These are phyloP conservation scores for Catalaphyllia jardinei DNA, from an alignment of 64 coral and sea anemone genomes.

Conservation along the genomic window DNA sequence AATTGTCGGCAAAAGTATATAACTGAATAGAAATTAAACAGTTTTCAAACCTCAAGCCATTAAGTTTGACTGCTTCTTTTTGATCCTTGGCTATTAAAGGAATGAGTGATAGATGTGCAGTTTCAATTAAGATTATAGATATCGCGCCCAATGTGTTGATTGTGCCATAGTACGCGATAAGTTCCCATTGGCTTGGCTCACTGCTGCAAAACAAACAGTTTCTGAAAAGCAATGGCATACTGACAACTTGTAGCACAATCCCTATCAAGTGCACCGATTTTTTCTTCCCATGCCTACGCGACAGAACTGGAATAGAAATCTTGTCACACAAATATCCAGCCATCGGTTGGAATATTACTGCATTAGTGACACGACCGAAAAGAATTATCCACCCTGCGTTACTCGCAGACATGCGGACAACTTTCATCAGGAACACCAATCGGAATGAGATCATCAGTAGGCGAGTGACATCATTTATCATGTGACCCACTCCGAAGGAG, in stretches of 20 bases:
- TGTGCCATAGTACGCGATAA: neutral
- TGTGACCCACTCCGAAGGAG: constrained; percentile 27
- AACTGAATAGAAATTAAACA: neutral
- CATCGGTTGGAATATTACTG: neutral
- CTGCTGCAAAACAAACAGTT: constrained; percentile 4
- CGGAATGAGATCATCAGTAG: neutral
- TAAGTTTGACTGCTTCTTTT: neutral
- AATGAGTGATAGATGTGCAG: constrained; percentile 19
- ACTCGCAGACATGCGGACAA: constrained; percentile 4
- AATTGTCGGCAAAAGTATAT: too few species aligned
- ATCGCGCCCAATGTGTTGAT: neutral
- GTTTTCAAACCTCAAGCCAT: constrained; percentile 24
- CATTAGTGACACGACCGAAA: neutral
- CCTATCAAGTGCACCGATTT: constrained; percentile 39
- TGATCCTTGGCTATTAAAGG: constrained; percentile 27
- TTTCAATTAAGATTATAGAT: constrained; percentile 13
- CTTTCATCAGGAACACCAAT: constrained; percentile 38
- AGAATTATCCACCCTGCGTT: constrained; percentile 7
- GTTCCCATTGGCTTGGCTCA: neutral
- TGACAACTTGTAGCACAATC: neutral
- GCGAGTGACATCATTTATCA: neutral
- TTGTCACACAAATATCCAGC: constrained; percentile 1
- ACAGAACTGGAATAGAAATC: constrained; percentile 7
- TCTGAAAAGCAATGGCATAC: constrained; percentile 6
- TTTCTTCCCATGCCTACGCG: neutral